Evolutionary conservation across 2,113 vertebrate species (phyloP).

Genomic region (Peromyscus maniculatus): DNA sequence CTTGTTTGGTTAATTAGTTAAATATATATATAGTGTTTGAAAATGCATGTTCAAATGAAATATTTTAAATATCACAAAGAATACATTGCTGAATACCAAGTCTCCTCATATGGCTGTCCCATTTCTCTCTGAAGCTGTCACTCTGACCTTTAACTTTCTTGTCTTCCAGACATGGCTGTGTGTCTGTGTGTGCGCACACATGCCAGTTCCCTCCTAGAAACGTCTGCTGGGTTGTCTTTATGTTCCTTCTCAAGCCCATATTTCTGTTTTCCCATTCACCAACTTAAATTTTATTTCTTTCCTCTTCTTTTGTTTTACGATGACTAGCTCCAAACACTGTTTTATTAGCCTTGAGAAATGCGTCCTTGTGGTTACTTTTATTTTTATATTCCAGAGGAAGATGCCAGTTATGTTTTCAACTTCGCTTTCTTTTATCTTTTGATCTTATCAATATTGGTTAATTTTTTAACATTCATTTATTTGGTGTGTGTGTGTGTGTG

Average conservation of each 20-base stretch:
- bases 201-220: background rate
- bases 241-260: background rate
- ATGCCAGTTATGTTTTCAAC: background rate
- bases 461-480: background rate
- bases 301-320: background rate
- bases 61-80: background rate
- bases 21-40: background rate
- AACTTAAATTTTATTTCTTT: background rate
- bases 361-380: background rate
- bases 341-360: background rate
- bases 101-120: background rate
- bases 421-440: background rate
- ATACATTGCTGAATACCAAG: background rate
- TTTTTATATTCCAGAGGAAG: background rate
- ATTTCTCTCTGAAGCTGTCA: background rate
- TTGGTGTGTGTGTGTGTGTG: background rate
- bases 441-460: background rate
- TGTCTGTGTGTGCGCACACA: background rate
- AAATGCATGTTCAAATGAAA: background rate
- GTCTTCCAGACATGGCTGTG: background rate
- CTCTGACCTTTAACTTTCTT: fast-evolving
- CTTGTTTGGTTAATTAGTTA: background rate
- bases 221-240: background rate
- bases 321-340: background rate
- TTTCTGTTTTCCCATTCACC: background rate